Evolutionary conservation across 2,113 vertebrate species (phyloP).

Genomic region (Triplophysa dalaica): DNA sequence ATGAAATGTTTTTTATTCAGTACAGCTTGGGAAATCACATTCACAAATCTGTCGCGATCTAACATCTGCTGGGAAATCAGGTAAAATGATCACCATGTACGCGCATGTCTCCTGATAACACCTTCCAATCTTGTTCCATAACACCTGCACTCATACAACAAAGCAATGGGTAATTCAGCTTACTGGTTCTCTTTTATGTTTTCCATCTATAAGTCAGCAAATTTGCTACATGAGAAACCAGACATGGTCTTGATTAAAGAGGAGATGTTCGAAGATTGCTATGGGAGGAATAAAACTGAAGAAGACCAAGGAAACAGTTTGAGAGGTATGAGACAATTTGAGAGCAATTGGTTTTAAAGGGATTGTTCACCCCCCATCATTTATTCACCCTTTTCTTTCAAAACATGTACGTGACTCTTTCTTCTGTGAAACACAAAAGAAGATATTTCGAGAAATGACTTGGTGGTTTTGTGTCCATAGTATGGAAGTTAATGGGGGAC

Average conservation of each 20-base stretch:
- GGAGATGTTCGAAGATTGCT: constrained; percentile 70
- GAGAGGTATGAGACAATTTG: constrained; percentile 29
- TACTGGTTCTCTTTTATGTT: constrained; percentile 8
- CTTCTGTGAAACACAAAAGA: too few relatives aligned
- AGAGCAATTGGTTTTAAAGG: not conserved
- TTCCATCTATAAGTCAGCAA: constrained; percentile 57
- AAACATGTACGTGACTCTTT: too few relatives aligned
- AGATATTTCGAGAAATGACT: too few relatives aligned
- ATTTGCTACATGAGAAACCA: constrained; percentile 67
- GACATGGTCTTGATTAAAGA: constrained; percentile 75
- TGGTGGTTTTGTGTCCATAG: too few relatives aligned
- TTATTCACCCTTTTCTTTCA: too few relatives aligned
- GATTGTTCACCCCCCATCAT: not conserved
- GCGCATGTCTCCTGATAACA: too few relatives aligned
- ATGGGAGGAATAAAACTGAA: constrained; percentile 52
- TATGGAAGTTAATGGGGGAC: too few relatives aligned
- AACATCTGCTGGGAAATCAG: too few relatives aligned
- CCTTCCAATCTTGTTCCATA: not conserved
- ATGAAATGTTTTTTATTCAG: too few relatives aligned
- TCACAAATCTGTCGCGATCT: too few relatives aligned
- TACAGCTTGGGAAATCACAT: too few relatives aligned
- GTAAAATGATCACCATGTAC: not conserved
- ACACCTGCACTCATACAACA: not conserved
- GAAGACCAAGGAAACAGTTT: not conserved
- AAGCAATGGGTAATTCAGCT: not conserved